Percentiles rank a stretch among this genome's conserved stretches.
Evolutionary conservation across 2,113 vertebrate species (phyloP).

Genomic region (Rana temporaria): DNA sequence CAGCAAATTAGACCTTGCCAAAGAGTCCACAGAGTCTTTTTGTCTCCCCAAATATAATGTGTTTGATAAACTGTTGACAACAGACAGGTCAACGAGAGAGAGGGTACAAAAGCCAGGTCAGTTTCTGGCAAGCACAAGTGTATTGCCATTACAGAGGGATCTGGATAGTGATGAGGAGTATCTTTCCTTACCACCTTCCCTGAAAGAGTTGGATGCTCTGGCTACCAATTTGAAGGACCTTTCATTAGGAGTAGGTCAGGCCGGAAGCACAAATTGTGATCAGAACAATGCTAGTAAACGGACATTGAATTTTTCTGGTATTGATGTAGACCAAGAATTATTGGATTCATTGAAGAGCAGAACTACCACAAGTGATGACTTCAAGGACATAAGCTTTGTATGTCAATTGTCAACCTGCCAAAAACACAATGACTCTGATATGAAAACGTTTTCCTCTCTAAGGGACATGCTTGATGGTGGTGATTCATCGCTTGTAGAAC

Average conservation of each 20-base stretch:
- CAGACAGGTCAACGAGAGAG: slow-evolving; percentile 38
- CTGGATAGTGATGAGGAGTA: slow-evolving; percentile 84
- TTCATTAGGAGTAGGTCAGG: slow-evolving; percentile 64
- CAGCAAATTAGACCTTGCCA: slow-evolving; percentile 59
- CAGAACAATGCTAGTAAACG: neutral
- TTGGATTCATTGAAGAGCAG: slow-evolving; percentile 44
- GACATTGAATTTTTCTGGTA: neutral
- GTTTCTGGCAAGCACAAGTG: slow-evolving; percentile 65
- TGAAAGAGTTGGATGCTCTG: slow-evolving; percentile 81
- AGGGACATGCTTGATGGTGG: slow-evolving; percentile 62
- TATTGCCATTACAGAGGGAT: slow-evolving; percentile 63
- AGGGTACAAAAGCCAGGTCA: slow-evolving; percentile 14
- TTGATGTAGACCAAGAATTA: neutral
- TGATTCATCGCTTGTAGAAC: slow-evolving; percentile 53
- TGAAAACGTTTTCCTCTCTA: slow-evolving; percentile 60
- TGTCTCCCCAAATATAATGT: neutral
- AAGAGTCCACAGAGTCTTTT: slow-evolving; percentile 29
- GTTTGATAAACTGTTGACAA: slow-evolving; percentile 20
- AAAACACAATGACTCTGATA: neutral
- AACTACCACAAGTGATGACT: neutral
- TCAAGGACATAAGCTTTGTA: fast-evolving
- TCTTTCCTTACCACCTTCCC: slow-evolving; percentile 78
- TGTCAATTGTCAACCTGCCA: neutral
- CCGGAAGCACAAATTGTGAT: slow-evolving; percentile 33
- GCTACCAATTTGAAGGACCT: slow-evolving; percentile 74